Base-by-base conservation (phyloP, 2,113 vertebrate genomes). In the Corythornis madagascariensis region DNA sequence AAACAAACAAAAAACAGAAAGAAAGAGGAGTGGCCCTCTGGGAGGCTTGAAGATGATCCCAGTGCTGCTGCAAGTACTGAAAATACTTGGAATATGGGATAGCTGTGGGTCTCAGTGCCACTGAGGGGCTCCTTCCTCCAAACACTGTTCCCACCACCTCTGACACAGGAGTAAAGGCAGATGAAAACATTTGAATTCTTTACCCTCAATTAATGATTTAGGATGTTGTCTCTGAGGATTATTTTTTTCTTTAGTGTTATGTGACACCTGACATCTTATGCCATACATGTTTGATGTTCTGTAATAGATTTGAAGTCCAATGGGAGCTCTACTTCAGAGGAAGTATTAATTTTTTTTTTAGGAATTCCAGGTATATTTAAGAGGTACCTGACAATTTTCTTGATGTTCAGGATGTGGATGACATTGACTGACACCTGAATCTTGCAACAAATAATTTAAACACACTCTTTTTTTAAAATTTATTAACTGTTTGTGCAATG, bases 41-140 rank as follows among this genome's bases (percentile, higher is more conserved):
- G 11, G 83, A 63, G 47, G 7, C 25, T 26, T 38, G 64, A 26
- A 64, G 19, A 4, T 2, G 2, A 59, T 6, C 9, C 71, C 20
- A 16, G 5, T 1, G 0, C 26, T 21, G 4, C 14, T 60, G 12
- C 0, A 0, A 71, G 4, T 8, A 28, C 9, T 26, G 28, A 38
- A 43, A 42, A 47, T 14, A 9, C 69, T 48, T 21, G 43, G 48
- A 72, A n/a, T 6, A 8, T 0, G 5, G 9, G 3, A 13, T 21
- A 60, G 8, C 8, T 48, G 13, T 40, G 17, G 7, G 6, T 11
- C 16, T 66, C 52, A 40, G 6, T 9, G 22, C 5, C 26, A 31
- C 5, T 1, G 3, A 5, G 13, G 40, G 18, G 22, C 28, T 81
- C 5, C 12, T 92, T 18, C 55, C 33, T 29, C 3, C 11, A 14